Evolutionary conservation across 2,888 invertebrate genomes (phyloP).

Genomic region (Drosophila robusta): DNA sequence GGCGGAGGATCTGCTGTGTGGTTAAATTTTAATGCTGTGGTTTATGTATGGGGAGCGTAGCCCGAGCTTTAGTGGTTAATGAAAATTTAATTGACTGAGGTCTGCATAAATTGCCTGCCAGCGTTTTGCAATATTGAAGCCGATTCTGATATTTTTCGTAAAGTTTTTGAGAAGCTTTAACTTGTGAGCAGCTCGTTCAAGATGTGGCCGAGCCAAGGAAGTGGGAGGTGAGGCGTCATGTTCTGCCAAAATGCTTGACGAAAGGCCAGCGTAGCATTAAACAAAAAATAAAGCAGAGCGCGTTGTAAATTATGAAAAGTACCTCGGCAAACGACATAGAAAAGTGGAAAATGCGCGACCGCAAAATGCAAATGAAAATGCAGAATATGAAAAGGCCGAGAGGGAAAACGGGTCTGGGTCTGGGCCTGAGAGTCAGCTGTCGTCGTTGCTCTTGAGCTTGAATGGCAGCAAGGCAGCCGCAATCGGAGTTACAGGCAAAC

Average conservation of each 20-base stretch:
- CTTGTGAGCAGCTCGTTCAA: conserved; percentile 49
- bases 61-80: conserved; percentile 50
- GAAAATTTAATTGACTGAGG: conserved; percentile 73
- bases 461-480: conserved; percentile 51
- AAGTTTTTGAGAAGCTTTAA: conserved; percentile 34
- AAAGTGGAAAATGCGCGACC: conserved; percentile 54
- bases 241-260: conserved; percentile 38
- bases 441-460: conserved; percentile 78
- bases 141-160: conserved; percentile 10
- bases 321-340: conserved; percentile 39
- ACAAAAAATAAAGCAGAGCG: conserved; percentile 44
- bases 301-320: conserved; percentile 71
- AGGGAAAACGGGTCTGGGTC: conserved; percentile 54
- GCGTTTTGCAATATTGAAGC: conserved; percentile 22
- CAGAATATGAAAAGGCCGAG: conserved; percentile 69
- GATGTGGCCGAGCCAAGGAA: conserved; percentile 11
- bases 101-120: conserved; percentile 46
- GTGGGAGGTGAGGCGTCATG: not conserved
- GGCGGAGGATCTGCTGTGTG: conserved; percentile 46
- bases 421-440: conserved; percentile 44
- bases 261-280: conserved; percentile 54
- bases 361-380: conserved; percentile 61
- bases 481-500: conserved; percentile 38
- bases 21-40: conserved; percentile 69
- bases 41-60: conserved; percentile 33